Percentiles rank a stretch among this genome's conserved stretches.
phyloP scores from a whole-genome alignment of 2,888 invertebrate genomes.

The Plebejus argus region DNA sequence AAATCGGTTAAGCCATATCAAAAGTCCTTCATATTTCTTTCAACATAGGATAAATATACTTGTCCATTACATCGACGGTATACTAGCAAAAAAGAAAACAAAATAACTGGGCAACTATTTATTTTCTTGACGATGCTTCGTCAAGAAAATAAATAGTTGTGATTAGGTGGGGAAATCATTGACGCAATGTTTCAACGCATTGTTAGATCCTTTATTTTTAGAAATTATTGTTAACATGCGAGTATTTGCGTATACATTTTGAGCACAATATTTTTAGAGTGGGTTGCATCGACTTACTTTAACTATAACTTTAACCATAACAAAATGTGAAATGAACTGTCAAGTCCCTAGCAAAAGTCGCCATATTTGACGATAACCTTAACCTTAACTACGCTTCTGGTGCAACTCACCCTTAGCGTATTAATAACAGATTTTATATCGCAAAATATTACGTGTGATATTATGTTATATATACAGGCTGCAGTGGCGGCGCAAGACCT shows the following conservation, averaged over 20 bases:
- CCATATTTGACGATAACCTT: too few relatives aligned
- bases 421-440: slow-evolving; percentile 1
- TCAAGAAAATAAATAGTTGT: too few relatives aligned
- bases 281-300: too few relatives aligned
- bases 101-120: neutral
- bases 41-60: neutral
- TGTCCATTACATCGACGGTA: neutral
- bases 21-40: neutral
- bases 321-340: too few relatives aligned
- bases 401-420: too few relatives aligned
- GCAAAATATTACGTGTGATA: neutral
- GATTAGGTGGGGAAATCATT: slow-evolving; percentile 33
- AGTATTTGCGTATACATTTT: neutral
- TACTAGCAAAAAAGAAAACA: neutral
- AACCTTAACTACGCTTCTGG: too few relatives aligned
- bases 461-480: too few relatives aligned
- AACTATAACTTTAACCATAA: too few relatives aligned
- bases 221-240: slow-evolving; percentile 43
- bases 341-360: too few relatives aligned
- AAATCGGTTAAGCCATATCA: too few relatives aligned
- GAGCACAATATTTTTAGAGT: slow-evolving; percentile 22
- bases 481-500: too few relatives aligned
- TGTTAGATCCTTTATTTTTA: slow-evolving; percentile 38
- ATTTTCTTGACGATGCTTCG: slow-evolving; percentile 20
- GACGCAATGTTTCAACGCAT: slow-evolving; percentile 40